A percentile compares a stretch with the other conserved stretches of the same genome.
Evolutionary conservation across 1,140 invertebrate genomes (phyloP).

Genomic region (Drosophila elegans): DNA sequence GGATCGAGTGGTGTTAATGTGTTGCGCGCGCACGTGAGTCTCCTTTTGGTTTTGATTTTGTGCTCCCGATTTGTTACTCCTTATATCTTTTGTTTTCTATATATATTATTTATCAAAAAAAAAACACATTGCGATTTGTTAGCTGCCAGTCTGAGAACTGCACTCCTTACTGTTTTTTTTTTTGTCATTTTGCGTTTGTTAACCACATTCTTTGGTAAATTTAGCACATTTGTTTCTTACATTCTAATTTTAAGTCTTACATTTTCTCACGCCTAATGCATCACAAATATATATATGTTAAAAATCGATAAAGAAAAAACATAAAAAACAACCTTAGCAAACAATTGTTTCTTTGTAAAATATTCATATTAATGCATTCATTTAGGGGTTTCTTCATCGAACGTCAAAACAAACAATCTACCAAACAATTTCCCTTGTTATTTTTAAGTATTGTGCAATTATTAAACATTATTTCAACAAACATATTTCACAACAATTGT

Average conservation of each 20-base stretch:
- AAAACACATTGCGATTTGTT: conserved; percentile 60
- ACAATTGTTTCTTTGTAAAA: conserved; percentile 51
- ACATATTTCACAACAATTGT: conserved; percentile 46
- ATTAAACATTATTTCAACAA: conserved; percentile 45
- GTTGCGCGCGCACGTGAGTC: conserved; percentile 81
- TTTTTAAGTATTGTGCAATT: conserved; percentile 77
- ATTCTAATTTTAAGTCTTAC: conserved; percentile 72
- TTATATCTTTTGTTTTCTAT: conserved; percentile 41
- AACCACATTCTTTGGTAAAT: conserved; percentile 44
- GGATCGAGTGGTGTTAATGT: conserved; percentile 78
- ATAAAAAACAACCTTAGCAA: conserved; percentile 19
- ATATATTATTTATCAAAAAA: conserved; percentile 42
- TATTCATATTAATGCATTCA: conserved; percentile 44
- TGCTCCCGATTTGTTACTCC: conserved; percentile 74
- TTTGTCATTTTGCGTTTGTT: conserved; percentile 41
- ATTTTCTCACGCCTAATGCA: conserved; percentile 59
- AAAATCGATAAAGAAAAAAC: conserved; percentile 10
- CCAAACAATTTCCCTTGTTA: conserved; percentile 52
- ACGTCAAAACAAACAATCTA: conserved; percentile 14
- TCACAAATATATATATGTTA: conserved; percentile 52
- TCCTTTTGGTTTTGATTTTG: conserved; percentile 81
- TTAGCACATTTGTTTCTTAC: conserved; percentile 62
- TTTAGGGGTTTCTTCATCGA: conserved; percentile 49
- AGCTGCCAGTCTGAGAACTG: conserved; percentile 51
- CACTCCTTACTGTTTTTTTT: conserved; percentile 33